Conservation (phyloP, 1,140 invertebrate genomes). For the Metaphire vulgaris region DNA sequence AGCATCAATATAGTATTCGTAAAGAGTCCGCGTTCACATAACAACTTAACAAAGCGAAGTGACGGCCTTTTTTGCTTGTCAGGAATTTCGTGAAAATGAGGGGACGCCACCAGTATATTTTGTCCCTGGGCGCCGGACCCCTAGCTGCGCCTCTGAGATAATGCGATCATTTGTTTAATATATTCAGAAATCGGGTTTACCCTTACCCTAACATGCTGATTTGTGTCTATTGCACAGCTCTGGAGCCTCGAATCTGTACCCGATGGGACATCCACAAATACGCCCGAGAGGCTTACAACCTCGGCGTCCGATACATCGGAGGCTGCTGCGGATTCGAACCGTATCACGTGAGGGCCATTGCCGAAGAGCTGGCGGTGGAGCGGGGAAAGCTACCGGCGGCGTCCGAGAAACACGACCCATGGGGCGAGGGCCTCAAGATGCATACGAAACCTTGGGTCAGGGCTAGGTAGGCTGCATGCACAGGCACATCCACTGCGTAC, state of each 20-base stretch:
- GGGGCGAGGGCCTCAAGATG: slow-evolving; percentile 49
- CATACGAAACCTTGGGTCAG: slow-evolving; percentile 53
- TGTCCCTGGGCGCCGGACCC: too few relatives aligned
- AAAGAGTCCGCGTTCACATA: too few relatives aligned
- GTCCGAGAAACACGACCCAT: slow-evolving; percentile 48
- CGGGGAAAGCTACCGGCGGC: slow-evolving; percentile 38
- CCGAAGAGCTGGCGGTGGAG: slow-evolving; percentile 49
- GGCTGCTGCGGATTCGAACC: slow-evolving; percentile 52
- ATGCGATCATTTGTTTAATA: slow-evolving; percentile 5
- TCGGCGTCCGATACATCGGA: slow-evolving; percentile 52
- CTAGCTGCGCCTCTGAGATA: neutral
- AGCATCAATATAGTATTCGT: too few relatives aligned
- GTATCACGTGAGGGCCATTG: slow-evolving; percentile 51
- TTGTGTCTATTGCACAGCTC: slow-evolving; percentile 33
- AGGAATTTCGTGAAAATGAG: neutral
- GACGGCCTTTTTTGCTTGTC: neutral
- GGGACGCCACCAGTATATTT: too few relatives aligned
- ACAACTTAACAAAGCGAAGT: neutral
- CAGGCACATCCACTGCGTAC: too few relatives aligned
- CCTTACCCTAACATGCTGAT: neutral
- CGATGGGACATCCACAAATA: slow-evolving; percentile 52
- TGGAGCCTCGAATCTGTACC: slow-evolving; percentile 51
- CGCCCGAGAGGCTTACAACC: slow-evolving; percentile 49
- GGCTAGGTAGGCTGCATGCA: slow-evolving; percentile 41
- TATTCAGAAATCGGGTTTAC: neutral